Percentiles rank a stretch among this genome's conserved stretches.
phyloP scores from a whole-genome alignment of 2,797 vertebrate genomes.

The Capromys pilorides region DNA sequence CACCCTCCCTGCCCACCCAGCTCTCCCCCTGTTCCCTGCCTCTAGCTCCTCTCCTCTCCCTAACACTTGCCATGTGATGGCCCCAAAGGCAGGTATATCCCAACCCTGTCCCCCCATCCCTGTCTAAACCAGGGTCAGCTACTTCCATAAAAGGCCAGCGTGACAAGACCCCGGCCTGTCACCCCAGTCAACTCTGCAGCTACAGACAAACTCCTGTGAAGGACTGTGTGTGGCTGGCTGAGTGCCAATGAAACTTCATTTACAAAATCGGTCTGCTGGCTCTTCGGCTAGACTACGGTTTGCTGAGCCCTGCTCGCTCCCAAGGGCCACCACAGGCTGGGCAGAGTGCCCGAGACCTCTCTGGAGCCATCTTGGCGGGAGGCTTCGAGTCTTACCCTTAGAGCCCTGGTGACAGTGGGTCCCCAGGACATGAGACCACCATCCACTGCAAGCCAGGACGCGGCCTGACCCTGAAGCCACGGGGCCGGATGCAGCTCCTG shows the following conservation, averaged over 20 bases:
- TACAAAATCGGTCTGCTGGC: neutral
- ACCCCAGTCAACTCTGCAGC: neutral
- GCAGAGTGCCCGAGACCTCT: neutral
- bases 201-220: neutral
- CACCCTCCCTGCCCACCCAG: no score
- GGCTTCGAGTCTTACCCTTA: neutral
- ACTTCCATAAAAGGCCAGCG: neutral
- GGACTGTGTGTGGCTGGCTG: neutral
- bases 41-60: neutral
- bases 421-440: fast-evolving
- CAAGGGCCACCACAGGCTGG: neutral
- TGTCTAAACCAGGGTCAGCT: neutral
- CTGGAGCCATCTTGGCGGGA: fast-evolving
- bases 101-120: neutral
- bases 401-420: neutral
- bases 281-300: neutral
- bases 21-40: neutral
- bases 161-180: neutral
- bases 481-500: neutral
- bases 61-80: neutral
- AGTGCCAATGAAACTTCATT: neutral
- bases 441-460: neutral
- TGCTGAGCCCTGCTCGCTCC: neutral
- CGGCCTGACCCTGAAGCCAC: neutral
- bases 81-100: neutral